Conservation (phyloP, 1,140 invertebrate genomes). For the Pogonomyrmex barbatus region DNA sequence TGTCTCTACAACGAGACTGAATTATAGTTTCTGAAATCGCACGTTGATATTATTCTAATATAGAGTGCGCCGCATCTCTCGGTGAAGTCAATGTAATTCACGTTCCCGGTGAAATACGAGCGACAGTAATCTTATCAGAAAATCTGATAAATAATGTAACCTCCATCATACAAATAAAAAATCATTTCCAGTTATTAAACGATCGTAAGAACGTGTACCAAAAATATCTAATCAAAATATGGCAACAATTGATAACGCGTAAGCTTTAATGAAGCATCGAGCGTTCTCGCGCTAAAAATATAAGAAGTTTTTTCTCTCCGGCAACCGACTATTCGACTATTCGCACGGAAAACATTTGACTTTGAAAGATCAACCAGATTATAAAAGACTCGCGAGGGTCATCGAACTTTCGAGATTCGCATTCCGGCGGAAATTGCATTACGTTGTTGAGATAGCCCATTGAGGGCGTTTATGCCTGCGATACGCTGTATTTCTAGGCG, state of each 20-base stretch:
- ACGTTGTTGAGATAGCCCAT: conserved; percentile 22
- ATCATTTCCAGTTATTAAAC: conserved; percentile 28
- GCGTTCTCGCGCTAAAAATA: neutral
- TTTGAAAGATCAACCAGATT: conserved; percentile 11
- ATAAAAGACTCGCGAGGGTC: conserved; percentile 20
- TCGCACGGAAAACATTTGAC: conserved; percentile 10
- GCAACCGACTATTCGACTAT: neutral
- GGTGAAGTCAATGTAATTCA: conserved; percentile 46
- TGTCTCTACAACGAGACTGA: conserved; percentile 10
- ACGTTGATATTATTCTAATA: conserved; percentile 56
- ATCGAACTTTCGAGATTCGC: conserved; percentile 35
- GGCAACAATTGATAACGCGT: neutral
- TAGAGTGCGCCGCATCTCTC: conserved; percentile 13
- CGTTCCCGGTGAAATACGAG: conserved; percentile 43
- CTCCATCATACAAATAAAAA: neutral
- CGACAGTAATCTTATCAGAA: conserved; percentile 22
- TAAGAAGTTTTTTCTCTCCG: neutral
- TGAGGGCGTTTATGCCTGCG: conserved; percentile 25
- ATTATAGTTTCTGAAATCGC: conserved; percentile 43
- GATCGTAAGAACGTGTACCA: too few species aligned
- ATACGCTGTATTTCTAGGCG: conserved; percentile 19
- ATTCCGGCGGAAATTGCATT: conserved; percentile 19
- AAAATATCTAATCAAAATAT: neutral
- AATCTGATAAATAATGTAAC: conserved; percentile 42
- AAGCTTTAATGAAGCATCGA: neutral